Base-by-base conservation (phyloP, 2,888 invertebrate species). In the Ommatoiulus sabulosus region DNA sequence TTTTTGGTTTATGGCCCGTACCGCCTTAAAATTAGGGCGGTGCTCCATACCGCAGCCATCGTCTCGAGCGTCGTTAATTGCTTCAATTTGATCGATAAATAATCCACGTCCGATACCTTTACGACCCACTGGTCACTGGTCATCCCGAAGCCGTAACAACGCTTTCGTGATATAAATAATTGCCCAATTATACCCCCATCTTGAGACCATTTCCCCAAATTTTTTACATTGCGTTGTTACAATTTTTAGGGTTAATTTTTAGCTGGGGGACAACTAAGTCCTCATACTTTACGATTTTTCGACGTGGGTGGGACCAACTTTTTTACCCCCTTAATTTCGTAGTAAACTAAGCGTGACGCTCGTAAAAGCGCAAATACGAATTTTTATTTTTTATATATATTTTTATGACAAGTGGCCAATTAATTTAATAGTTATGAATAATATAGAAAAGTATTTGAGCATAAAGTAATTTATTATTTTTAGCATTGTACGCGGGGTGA, bases 381-480 rank as follows among this genome's bases (percentile, higher is more conserved):
- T 72, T 72, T 72, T 72, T 72, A 7, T 24, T n/a, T n/a, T n/a
- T n/a, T n/a, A n/a, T n/a, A n/a, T n/a, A n/a, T n/a, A n/a, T n/a
- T n/a, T 5, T 17, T 24, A 24, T 72, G 72, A 20, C 72, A 72
- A 72, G n/a, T 24, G 72, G 72, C 72, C 72, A 72, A 72, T 72
- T 72, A 72, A 72, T 72, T 72, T 72, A 72, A 20, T 72, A 72
- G 72, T 24, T 72, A 72, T 72, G 72, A 72, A 72, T 72, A 72
- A 72, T 72, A 72, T 7, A 72, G 24, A 72, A 72, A 72, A 24
- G 72, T 24, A 72, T 72, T 72, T 72, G 3, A 24, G 5, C 6
- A 17, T 24, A 24, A 4, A 0, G 24, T 72, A 72, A 72, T 72
- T n/a, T 72, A 24, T 72, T 72, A 10, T 72, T 8, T 20, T 24